Percentiles rank a stretch among this genome's conserved stretches.
phyloP scores from a whole-genome alignment of 2,797 vertebrate species.

The Eulemur albifrons region DNA sequence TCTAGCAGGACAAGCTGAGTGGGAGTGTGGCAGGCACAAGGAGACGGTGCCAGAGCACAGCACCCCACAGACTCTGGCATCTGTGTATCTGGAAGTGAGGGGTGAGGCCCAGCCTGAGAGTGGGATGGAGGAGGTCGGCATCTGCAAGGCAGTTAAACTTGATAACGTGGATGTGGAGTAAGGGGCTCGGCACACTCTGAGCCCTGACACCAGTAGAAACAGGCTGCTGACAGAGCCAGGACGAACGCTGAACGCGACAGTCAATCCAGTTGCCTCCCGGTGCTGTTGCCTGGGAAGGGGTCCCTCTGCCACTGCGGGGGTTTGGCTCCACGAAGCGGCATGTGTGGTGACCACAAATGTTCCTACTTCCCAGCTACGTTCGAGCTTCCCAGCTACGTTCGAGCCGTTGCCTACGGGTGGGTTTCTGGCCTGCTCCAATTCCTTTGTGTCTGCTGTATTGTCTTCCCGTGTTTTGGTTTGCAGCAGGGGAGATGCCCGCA shows the following conservation, averaged over 20 bases:
- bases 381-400: neutral
- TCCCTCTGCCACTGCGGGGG: neutral
- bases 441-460: fast-evolving
- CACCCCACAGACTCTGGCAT: neutral
- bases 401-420: neutral
- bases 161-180: fast-evolving
- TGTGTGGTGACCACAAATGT: fast-evolving
- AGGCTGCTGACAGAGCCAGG: too few species aligned
- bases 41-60: too few species aligned
- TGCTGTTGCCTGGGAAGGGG: neutral
- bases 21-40: fast-evolving
- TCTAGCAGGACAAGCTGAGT: neutral
- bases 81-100: neutral
- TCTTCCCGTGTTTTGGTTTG: neutral
- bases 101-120: neutral
- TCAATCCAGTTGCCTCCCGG: neutral
- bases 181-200: neutral
- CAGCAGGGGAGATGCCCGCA: fast-evolving
- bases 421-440: neutral
- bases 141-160: too few species aligned
- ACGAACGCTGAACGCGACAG: too few species aligned
- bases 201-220: neutral
- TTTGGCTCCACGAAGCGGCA: fast-evolving
- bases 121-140: neutral
- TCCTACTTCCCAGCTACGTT: neutral